Evolutionary conservation across 2,113 vertebrate genomes (phyloP).

Genomic region (Lepus americanus): DNA sequence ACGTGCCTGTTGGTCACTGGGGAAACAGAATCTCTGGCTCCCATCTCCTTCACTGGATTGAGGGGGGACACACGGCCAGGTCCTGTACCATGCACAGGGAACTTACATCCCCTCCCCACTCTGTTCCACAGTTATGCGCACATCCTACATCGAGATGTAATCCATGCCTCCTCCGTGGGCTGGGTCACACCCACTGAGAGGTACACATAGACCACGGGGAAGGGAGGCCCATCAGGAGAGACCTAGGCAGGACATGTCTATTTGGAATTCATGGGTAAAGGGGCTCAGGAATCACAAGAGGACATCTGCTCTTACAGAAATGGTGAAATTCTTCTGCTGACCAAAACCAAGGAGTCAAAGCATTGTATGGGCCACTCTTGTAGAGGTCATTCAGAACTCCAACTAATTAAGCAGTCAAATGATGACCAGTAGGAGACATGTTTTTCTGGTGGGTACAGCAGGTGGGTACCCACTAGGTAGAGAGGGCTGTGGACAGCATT

Average conservation of each 20-base stretch:
- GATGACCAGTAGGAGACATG: neutral
- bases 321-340: neutral
- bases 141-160: conserved; percentile 31
- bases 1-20: neutral
- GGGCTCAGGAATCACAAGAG: neutral
- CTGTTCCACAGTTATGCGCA: neutral
- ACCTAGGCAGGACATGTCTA: neutral
- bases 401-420: conserved; percentile 42
- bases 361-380: neutral
- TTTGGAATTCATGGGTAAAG: conserved; percentile 22
- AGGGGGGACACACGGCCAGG: neutral
- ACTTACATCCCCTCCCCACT: neutral
- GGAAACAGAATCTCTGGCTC: conserved; percentile 40
- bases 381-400: neutral
- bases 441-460: neutral
- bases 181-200: neutral
- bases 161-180: neutral
- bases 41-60: neutral
- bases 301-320: neutral
- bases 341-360: neutral
- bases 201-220: neutral
- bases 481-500: neutral
- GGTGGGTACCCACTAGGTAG: neutral
- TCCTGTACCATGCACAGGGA: neutral
- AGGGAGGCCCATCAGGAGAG: neutral